Conservation (phyloP, 2,113 vertebrate genomes). For the Sorex fumeus region DNA sequence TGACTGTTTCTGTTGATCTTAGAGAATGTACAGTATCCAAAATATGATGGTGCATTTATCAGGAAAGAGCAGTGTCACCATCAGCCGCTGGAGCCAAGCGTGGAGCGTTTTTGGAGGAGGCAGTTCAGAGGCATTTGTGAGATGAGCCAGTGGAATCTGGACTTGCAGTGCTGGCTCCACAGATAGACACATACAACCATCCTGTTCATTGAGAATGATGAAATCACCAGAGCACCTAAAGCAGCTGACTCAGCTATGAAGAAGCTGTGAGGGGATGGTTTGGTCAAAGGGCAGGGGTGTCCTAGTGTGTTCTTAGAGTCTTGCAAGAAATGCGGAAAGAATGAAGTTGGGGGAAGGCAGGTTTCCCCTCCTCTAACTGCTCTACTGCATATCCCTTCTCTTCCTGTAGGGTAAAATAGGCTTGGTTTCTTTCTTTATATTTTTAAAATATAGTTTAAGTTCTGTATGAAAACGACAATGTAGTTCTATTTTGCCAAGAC, state of each 20-base stretch:
- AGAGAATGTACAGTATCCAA: background rate
- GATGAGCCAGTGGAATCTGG: background rate
- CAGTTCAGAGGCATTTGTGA: background rate
- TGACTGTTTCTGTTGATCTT: background rate
- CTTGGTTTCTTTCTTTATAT: slow-evolving; percentile 1
- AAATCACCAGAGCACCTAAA: background rate
- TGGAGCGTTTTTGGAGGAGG: background rate
- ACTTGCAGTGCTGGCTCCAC: background rate
- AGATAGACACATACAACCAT: background rate
- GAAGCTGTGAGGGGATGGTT: background rate
- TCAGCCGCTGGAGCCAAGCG: background rate
- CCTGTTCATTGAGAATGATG: background rate
- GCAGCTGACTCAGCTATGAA: background rate
- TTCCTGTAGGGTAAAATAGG: background rate
- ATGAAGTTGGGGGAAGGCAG: too few species aligned
- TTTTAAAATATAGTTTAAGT: background rate
- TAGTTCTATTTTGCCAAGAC: background rate
- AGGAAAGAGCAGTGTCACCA: background rate
- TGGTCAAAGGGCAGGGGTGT: background rate
- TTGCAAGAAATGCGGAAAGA: background rate
- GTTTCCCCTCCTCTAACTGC: background rate
- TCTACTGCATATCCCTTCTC: background rate
- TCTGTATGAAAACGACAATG: background rate
- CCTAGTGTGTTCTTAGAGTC: background rate
- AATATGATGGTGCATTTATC: slow-evolving; percentile 47